Evolutionary conservation across 2,797 vertebrate genomes (phyloP).

Genomic region (Gobio occitaniae): DNA sequence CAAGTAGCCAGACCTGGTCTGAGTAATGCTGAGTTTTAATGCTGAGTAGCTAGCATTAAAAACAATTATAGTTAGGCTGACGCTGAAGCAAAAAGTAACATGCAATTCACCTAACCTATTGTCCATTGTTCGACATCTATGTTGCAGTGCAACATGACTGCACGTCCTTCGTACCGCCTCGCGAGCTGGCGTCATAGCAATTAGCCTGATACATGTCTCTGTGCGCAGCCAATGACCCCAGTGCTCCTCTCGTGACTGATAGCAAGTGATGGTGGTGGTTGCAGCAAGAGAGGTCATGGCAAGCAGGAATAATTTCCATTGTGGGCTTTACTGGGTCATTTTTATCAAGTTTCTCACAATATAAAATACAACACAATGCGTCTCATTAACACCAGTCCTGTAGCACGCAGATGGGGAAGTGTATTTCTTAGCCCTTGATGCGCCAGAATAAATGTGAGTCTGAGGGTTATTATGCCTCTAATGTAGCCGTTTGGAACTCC

Average conservation of each 20-base stretch:
- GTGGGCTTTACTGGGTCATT: conserved; percentile 30
- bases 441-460: conserved; percentile 47
- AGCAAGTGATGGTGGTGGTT: conserved; percentile 19
- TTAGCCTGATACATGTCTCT: conserved; percentile 39
- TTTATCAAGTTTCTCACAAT: conserved; percentile 7
- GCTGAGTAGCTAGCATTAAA: not conserved
- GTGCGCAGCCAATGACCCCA: conserved; percentile 28
- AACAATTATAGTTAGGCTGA: not conserved
- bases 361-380: not conserved
- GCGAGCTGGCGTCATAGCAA: conserved; percentile 23
- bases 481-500: conserved; percentile 40
- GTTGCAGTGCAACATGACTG: not conserved
- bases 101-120: not conserved
- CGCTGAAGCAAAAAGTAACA: not conserved
- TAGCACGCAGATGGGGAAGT: conserved; percentile 38
- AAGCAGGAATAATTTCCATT: not conserved
- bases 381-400: not conserved
- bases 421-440: conserved; percentile 53
- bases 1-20: not conserved
- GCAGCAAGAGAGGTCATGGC: conserved; percentile 4
- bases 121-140: not conserved
- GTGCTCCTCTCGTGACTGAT: conserved; percentile 24
- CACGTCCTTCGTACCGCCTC: not conserved
- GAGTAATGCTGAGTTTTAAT: too few species aligned
- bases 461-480: conserved; percentile 46